phyloP scores from a whole-genome alignment of 2,888 invertebrate species.

The Synergus laeviventris region DNA sequence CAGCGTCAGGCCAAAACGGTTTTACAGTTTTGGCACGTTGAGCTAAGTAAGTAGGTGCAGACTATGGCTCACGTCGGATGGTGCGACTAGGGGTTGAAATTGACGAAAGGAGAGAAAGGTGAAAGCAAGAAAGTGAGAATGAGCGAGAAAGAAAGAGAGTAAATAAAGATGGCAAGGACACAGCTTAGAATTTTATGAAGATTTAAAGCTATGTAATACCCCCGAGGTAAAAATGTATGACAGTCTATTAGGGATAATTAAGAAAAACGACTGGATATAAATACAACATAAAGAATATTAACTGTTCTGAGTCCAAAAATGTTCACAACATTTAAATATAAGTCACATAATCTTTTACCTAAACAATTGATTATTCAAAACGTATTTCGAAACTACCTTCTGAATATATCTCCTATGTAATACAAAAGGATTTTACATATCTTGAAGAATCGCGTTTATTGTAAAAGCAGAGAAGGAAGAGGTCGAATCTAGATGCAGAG shows the following conservation, averaged over 20 bases:
- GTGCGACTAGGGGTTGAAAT: neutral
- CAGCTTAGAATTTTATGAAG: neutral
- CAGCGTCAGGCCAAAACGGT: neutral
- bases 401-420: fast-evolving
- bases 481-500: neutral
- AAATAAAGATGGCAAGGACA: neutral
- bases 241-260: neutral
- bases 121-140: neutral
- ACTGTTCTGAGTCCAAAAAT: no score
- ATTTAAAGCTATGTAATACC: neutral
- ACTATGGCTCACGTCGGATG: neutral
- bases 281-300: neutral
- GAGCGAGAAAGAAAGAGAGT: neutral
- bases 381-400: neutral
- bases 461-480: neutral
- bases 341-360: no score
- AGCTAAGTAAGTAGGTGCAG: neutral
- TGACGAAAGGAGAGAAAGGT: neutral
- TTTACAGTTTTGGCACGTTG: constrained; percentile 1
- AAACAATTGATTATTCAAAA: no score
- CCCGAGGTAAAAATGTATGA: no score
- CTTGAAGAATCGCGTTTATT: neutral
- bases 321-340: no score
- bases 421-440: neutral
- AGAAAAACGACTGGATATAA: neutral